These are phyloP conservation scores for Pardalotus punctatus DNA, from an alignment of 2,113 vertebrate species.

Conservation along the genomic window DNA sequence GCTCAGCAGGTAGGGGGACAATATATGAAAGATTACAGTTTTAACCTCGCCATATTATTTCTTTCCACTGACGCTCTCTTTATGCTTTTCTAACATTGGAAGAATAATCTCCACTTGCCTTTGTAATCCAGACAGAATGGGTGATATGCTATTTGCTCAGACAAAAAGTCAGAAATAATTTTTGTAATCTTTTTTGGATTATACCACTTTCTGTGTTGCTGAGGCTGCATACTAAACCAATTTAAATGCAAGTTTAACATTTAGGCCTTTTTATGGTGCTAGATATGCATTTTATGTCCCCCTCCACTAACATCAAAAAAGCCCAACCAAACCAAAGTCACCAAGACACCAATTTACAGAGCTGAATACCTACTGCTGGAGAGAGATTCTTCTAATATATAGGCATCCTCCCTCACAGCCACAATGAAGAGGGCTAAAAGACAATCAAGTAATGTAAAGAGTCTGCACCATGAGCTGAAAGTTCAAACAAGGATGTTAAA, in stretches of 20 bases:
- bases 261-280: background rate
- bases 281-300: background rate
- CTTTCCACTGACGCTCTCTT: background rate
- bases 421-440: background rate
- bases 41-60: background rate
- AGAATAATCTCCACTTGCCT: background rate
- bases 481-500: background rate
- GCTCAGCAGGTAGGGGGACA: background rate
- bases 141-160: background rate
- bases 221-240: background rate
- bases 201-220: background rate
- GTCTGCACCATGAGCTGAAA: background rate
- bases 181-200: background rate
- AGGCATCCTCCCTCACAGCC: rapidly evolving
- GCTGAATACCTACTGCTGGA: background rate
- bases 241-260: background rate
- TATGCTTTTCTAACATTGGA: background rate
- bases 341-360: background rate
- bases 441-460: background rate
- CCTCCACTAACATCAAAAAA: background rate
- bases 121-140: background rate
- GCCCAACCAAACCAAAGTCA: background rate
- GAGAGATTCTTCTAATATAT: background rate
- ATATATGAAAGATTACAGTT: rapidly evolving
- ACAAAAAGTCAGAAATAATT: background rate